These are phyloP conservation scores for Anas platyrhynchos DNA, from an alignment of 2,113 vertebrate genomes.

Conservation along the genomic window DNA sequence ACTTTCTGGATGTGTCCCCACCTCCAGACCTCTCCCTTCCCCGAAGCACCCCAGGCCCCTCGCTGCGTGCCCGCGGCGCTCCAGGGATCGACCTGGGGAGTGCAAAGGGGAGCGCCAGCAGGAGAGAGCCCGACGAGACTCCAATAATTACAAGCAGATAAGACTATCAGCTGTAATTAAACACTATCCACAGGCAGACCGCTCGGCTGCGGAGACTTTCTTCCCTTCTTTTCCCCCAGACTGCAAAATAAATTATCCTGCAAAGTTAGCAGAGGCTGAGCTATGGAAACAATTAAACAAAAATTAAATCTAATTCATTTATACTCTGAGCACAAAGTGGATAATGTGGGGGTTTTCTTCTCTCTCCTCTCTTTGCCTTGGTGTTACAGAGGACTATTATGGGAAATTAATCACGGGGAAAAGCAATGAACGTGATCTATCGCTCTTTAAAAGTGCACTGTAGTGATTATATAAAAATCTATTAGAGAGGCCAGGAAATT, in stretches of 20 bases:
- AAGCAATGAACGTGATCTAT: constrained; percentile 83
- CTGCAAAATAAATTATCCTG: constrained; percentile 87
- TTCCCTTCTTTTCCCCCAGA: constrained; percentile 64
- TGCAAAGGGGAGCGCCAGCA: not conserved
- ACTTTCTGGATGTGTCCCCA: not conserved
- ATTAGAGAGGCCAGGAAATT: constrained; percentile 56
- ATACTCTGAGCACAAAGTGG: constrained; percentile 83
- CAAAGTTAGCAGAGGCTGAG: constrained; percentile 83
- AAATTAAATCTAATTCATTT: constrained; percentile 91
- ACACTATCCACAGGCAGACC: constrained; percentile 68
- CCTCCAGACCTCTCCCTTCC: fast-evolving
- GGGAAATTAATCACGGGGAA: constrained; percentile 82
- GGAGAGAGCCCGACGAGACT: constrained; percentile 60
- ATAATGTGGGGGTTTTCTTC: constrained; percentile 72
- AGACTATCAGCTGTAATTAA: constrained; percentile 88
- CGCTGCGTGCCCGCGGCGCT: not conserved
- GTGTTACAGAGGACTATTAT: constrained; percentile 81
- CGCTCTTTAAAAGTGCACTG: constrained; percentile 73
- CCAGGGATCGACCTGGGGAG: not conserved
- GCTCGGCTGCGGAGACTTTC: constrained; percentile 8
- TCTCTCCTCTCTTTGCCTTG: constrained; percentile 76
- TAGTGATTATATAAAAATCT: constrained; percentile 67
- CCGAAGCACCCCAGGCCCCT: fast-evolving
- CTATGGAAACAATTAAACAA: constrained; percentile 92
- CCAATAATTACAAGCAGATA: constrained; percentile 81